These are phyloP conservation scores for Acanthornis magna DNA, from an alignment of 2,797 vertebrate genomes.

Conservation along the genomic window DNA sequence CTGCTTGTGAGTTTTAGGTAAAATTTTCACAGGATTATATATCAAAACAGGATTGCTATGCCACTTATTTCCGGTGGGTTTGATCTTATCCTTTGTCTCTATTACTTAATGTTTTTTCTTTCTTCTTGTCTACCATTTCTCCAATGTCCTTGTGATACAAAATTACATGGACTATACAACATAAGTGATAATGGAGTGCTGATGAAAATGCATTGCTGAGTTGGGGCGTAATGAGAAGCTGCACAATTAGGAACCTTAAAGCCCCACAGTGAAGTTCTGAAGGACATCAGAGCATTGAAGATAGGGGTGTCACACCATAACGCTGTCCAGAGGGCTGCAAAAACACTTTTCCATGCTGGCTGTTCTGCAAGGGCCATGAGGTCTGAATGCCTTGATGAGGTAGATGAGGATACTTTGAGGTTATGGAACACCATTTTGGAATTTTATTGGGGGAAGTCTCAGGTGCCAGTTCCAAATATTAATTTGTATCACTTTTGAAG, in stretches of 20 bases:
- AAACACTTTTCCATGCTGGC: background rate
- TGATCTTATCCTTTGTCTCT: background rate
- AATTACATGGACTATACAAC: background rate
- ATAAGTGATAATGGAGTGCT: background rate
- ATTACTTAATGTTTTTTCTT: background rate
- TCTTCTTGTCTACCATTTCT: background rate
- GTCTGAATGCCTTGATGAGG: background rate
- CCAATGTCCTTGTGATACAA: background rate
- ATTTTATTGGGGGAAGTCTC: background rate
- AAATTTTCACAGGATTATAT: background rate
- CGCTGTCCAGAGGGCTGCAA: background rate
- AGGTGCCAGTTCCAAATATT: background rate
- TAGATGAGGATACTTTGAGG: background rate
- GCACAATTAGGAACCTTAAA: background rate
- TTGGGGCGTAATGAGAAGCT: background rate
- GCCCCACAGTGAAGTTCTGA: background rate
- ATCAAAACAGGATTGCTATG: background rate
- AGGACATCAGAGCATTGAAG: background rate
- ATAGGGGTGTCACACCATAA: fast-evolving
- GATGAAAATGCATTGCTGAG: background rate
- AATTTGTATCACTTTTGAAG: background rate
- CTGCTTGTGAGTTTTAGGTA: background rate
- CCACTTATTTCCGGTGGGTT: background rate
- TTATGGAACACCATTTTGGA: background rate
- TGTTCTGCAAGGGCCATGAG: fast-evolving